Conservation (phyloP, 2,888 invertebrate genomes). For the Coleophora deauratella region DNA sequence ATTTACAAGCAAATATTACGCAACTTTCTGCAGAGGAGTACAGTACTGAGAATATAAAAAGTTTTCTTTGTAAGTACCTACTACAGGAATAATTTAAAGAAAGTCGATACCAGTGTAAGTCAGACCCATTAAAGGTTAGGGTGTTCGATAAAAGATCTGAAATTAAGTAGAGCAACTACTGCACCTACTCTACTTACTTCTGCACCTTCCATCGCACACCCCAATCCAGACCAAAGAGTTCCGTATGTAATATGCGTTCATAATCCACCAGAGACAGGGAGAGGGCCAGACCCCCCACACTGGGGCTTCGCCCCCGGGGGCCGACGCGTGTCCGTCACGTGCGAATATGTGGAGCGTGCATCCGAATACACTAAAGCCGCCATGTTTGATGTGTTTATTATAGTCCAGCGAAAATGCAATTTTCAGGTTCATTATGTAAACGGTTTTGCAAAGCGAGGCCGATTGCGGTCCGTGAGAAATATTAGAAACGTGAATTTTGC, state of each 20-base stretch:
- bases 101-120: too few relatives aligned
- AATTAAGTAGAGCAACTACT: too few relatives aligned
- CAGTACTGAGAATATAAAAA: too few relatives aligned
- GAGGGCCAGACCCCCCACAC: slow-evolving; percentile 17
- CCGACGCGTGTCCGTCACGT: slow-evolving; percentile 29
- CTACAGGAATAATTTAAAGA: too few relatives aligned
- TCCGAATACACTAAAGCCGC: slow-evolving; percentile 25
- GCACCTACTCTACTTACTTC: too few relatives aligned
- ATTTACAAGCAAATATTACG: not conserved
- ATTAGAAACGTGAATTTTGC: not conserved
- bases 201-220: too few relatives aligned
- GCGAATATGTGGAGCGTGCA: slow-evolving; percentile 34
- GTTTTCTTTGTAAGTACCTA: too few relatives aligned
- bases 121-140: too few relatives aligned
- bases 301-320: slow-evolving; percentile 12
- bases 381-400: slow-evolving; percentile 45
- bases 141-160: too few relatives aligned
- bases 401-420: slow-evolving; percentile 12
- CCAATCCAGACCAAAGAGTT: too few relatives aligned
- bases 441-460: not conserved
- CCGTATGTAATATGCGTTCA: slow-evolving; percentile 28
- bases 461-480: slow-evolving; percentile 3
- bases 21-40: too few relatives aligned
- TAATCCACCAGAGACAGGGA: slow-evolving; percentile 18
- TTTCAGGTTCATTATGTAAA: slow-evolving; percentile 8